Conservation (phyloP, 2,888 invertebrate genomes). For the Napeogenes inachia region DNA sequence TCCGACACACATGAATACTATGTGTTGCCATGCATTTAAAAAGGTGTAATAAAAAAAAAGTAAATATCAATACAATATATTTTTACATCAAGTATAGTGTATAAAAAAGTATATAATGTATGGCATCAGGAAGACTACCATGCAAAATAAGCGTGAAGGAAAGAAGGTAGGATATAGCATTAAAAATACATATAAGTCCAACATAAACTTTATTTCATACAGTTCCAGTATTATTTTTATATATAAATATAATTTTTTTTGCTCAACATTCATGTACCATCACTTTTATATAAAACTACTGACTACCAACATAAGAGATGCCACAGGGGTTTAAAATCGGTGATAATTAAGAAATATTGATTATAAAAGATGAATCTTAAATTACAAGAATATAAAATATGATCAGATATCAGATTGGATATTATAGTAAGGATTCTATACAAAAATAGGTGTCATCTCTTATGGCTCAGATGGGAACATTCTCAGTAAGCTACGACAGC, state of each 20-base stretch:
- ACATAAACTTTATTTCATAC: slow-evolving; percentile 64
- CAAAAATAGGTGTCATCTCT: slow-evolving; percentile 22
- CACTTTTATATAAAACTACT: slow-evolving; percentile 19
- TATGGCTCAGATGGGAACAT: slow-evolving; percentile 22
- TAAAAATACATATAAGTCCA: slow-evolving; percentile 64
- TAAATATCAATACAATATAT: too few species aligned
- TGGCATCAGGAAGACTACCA: slow-evolving; percentile 25
- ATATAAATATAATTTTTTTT: slow-evolving; percentile 19
- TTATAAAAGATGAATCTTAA: background rate
- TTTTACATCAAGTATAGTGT: background rate
- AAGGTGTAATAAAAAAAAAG: too few species aligned
- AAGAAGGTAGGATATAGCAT: slow-evolving; percentile 44
- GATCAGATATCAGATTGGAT: background rate
- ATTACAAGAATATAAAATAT: background rate
- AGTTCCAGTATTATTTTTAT: slow-evolving; percentile 54
- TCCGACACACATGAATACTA: slow-evolving; percentile 26
- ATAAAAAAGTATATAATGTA: slow-evolving; percentile 6
- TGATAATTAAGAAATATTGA: slow-evolving; percentile 5
- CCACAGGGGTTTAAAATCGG: slow-evolving; percentile 10
- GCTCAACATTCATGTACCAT: slow-evolving; percentile 22
- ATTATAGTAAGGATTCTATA: slow-evolving; percentile 1
- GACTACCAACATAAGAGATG: slow-evolving; percentile 26
- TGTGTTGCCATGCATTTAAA: slow-evolving; percentile 12
- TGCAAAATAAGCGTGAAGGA: slow-evolving; percentile 33
- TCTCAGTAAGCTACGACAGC: slow-evolving; percentile 25